These are phyloP conservation scores for Agonopterix arenella DNA, from an alignment of 2,888 invertebrate species.

Conservation along the genomic window DNA sequence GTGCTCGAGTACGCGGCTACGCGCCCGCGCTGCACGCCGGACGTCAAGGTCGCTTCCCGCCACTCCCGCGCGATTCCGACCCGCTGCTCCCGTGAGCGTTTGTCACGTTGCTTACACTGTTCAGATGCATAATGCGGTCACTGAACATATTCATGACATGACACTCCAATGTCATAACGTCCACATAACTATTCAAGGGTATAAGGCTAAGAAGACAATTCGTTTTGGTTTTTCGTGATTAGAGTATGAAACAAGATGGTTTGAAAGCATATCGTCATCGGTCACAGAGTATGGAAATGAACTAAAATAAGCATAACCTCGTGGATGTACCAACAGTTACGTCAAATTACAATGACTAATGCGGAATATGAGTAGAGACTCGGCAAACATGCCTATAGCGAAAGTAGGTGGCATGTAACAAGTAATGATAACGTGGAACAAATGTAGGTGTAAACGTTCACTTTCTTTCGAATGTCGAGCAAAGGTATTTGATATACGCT, in stretches of 20 bases:
- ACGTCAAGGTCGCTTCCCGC: constrained; percentile 69
- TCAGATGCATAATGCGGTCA: constrained; percentile 15
- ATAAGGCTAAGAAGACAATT: too few species aligned
- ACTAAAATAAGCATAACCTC: too few species aligned
- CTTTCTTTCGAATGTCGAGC: constrained; percentile 2
- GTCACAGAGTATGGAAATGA: too few species aligned
- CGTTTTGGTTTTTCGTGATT: too few species aligned
- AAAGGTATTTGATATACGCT: background rate
- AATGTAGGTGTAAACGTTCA: constrained; percentile 5
- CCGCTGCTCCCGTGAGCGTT: constrained; percentile 28
- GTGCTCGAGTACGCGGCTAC: background rate
- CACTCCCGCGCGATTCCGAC: constrained; percentile 42
- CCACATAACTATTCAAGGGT: too few species aligned
- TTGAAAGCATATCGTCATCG: too few species aligned
- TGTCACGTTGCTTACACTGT: constrained; percentile 4
- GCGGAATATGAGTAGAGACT: background rate
- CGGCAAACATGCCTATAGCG: background rate
- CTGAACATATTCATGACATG: constrained; percentile 10
- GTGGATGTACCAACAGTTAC: too few species aligned
- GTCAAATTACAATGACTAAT: too few species aligned
- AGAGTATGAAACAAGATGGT: too few species aligned
- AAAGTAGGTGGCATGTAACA: constrained; percentile 4
- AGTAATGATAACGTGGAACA: constrained; percentile 3
- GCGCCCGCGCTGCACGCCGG: constrained; percentile 14
- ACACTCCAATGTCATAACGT: constrained; percentile 14